Conservation (phyloP, 2,888 invertebrate species). For the Sinelater perroti region DNA sequence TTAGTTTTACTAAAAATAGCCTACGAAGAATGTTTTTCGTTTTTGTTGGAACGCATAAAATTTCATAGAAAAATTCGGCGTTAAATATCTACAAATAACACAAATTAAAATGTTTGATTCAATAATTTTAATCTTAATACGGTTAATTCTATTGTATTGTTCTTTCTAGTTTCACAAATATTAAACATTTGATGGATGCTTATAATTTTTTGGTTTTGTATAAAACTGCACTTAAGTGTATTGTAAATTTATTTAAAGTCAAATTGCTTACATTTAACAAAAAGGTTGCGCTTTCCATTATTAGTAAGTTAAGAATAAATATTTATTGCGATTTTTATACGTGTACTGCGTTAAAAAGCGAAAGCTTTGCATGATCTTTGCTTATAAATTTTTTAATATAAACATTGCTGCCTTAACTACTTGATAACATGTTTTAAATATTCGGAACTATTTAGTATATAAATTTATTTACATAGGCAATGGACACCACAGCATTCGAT, state of each 20-base stretch:
- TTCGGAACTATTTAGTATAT: background rate
- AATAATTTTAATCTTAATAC: no score
- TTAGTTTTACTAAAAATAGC: background rate
- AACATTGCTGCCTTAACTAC: background rate
- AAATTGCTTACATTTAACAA: no score
- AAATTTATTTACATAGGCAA: background rate
- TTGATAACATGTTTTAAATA: conserved; percentile 2
- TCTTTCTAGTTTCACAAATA: no score
- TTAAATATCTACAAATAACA: no score
- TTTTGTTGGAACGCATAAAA: background rate
- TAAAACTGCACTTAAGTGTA: no score
- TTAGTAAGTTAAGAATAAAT: background rate
- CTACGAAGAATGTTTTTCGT: background rate
- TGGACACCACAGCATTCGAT: background rate
- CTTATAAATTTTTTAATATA: background rate
- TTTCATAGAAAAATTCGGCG: background rate
- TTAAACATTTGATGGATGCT: no score
- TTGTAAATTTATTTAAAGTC: no score
- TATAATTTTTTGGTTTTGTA: no score
- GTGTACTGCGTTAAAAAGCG: background rate
- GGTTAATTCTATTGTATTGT: no score
- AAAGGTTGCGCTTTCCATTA: background rate
- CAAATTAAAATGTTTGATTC: no score
- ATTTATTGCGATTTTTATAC: background rate
- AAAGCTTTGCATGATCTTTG: background rate